phyloP scores from a whole-genome alignment of 2,113 vertebrate species.

The Hoplias malabaricus region DNA sequence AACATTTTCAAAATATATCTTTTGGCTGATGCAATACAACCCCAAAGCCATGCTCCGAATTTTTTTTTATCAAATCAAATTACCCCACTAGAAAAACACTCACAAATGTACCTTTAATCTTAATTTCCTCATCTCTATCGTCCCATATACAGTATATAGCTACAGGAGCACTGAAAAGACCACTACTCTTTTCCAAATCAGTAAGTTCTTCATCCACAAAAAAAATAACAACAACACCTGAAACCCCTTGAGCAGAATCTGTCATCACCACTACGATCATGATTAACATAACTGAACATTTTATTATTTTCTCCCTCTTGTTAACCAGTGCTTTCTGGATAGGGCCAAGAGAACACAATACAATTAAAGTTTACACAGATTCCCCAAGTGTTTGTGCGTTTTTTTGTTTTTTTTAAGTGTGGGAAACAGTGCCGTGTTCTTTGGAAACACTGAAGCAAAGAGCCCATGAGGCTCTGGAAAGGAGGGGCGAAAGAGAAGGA shows the following conservation, averaged over 20 bases:
- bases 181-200: neutral
- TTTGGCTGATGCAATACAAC: too few relatives aligned
- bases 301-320: conserved; percentile 20
- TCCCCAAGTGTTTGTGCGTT: conserved; percentile 48
- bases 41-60: too few relatives aligned
- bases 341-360: conserved; percentile 30
- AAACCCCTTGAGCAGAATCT: neutral
- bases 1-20: too few relatives aligned
- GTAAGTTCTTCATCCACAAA: conserved; percentile 2
- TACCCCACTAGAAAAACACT: neutral
- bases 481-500: neutral
- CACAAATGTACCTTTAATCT: neutral
- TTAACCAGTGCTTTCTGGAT: neutral
- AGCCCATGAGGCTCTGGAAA: neutral
- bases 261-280: neutral
- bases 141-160: neutral
- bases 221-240: neutral
- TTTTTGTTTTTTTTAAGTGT: conserved; percentile 14
- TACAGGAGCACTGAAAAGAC: neutral
- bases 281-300: conserved; percentile 5
- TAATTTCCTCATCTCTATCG: neutral
- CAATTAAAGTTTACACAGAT: conserved; percentile 27
- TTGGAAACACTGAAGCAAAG: conserved; percentile 20
- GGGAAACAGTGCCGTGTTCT: conserved; percentile 35
- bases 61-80: too few relatives aligned